Base-by-base conservation (phyloP, 30 jellyfish, hydroid and myxozoan species). In the Haliclystus octoradiatus region DNA sequence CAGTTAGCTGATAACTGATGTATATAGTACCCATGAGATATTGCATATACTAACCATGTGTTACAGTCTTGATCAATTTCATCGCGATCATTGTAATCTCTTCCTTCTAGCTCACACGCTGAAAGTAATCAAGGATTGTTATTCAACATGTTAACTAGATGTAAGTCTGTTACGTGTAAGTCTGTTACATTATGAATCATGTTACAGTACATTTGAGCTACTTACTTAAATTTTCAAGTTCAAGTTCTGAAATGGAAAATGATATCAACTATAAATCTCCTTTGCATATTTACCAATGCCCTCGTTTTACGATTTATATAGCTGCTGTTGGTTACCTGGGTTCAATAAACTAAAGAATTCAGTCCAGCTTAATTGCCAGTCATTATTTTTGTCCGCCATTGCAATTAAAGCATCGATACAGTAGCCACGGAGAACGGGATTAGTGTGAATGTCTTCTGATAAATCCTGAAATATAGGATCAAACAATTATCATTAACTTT, bases 401-500 rank as follows among this genome's bases (percentile, higher is more conserved):
- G 92, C 94, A 34, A 86, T 86, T 62, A 86, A 63, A 1, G 92
- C 96, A 73, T 75, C 92, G 7, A 88, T 72, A 33, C 96, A 86
- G 26, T 75, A 81, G 34, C 96, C 96, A 49, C 94, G 50, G 29
- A 86, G 74, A 15, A 86, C 60, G 2, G 96, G 94, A 61, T 86
- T 86, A 0, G 73, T 34, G 49, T 40, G 46, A 3, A 62, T 29
- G 49, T 69, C 79, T 0, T 46, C 27, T 0, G 73, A 69, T 22
- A 35, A 35, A 29, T 19, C 13, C 79, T 69, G 2, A 2, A 26
- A 34, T 0, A 9, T 46, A 19, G 19, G 19, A 46, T 7, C 12
- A 46, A 46, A 46, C 12, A 46, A 46, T 7, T 46, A 12, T 46
- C 60, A 46, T 46, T 19, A 46, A 19, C 19, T 19, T n/a, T n/a